Conservation (phyloP, 2,113 vertebrate genomes). For the Reinhardtius hippoglossoides region DNA sequence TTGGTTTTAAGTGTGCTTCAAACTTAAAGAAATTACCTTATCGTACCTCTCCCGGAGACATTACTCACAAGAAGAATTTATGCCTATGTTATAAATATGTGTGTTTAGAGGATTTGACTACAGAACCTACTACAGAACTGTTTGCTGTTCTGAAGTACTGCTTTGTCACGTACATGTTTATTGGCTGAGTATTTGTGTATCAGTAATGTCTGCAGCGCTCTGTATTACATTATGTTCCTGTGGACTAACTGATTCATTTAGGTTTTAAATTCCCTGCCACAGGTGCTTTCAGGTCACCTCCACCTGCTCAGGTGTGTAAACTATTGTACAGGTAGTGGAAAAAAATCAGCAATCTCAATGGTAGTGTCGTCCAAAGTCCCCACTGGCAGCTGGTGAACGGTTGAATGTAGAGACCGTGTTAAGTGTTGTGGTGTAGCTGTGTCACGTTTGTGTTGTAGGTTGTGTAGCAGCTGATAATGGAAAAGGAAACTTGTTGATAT, state of each 20-base stretch:
- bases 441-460: conserved; percentile 1
- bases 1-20: background rate
- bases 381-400: background rate
- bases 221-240: no score
- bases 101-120: no score
- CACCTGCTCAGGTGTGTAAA: conserved; percentile 51
- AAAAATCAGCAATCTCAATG: background rate
- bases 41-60: background rate
- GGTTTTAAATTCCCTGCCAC: conserved; percentile 18
- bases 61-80: background rate
- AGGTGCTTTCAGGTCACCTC: conserved; percentile 34
- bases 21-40: background rate
- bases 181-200: background rate
- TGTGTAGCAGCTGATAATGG: conserved; percentile 2
- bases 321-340: background rate
- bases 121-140: no score
- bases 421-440: background rate
- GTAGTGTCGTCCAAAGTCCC: background rate
- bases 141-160: no score
- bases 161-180: background rate
- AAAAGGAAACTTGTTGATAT: background rate
- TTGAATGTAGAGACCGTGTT: background rate
- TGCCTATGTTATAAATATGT: no score
- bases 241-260: no score
- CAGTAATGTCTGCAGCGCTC: no score